A percentile compares a stretch with the other conserved stretches of the same genome.
Evolutionary conservation across 1,140 invertebrate genomes (phyloP).

Genomic region (Pararge aegeria): DNA sequence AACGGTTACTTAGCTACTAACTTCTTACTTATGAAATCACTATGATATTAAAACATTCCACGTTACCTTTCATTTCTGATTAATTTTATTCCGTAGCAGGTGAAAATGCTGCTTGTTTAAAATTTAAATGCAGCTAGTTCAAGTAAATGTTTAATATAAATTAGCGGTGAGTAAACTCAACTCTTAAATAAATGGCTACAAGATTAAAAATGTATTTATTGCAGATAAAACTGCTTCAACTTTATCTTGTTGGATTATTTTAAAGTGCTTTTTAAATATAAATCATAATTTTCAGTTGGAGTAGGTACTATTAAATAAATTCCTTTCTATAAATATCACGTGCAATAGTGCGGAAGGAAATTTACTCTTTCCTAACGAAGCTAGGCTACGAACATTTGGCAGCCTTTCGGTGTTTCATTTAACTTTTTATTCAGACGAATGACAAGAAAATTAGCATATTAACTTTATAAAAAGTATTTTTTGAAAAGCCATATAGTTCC

Average conservation of each 20-base stretch:
- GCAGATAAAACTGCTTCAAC: not conserved
- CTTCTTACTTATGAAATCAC: too few relatives aligned
- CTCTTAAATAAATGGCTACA: not conserved
- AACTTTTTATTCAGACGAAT: not conserved
- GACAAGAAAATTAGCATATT: not conserved
- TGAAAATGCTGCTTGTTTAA: not conserved
- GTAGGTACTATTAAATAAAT: not conserved
- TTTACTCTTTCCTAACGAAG: conserved; percentile 1
- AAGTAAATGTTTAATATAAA: not conserved
- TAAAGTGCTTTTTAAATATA: not conserved
- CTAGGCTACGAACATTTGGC: not conserved
- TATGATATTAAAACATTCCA: too few relatives aligned
- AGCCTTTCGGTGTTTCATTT: not conserved
- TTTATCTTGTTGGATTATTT: not conserved
- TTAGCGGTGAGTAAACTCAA: not conserved
- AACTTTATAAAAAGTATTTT: not conserved
- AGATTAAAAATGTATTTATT: not conserved
- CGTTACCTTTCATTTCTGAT: too few relatives aligned
- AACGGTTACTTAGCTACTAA: too few relatives aligned
- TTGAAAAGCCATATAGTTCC: too few relatives aligned
- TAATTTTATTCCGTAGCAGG: not conserved
- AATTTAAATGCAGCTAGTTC: not conserved
- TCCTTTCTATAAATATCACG: too few relatives aligned
- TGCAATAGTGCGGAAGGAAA: not conserved
- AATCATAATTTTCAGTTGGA: not conserved